Percentiles rank a stretch among this genome's conserved stretches.
Conservation (phyloP, 2,797 vertebrate species). For the Anguilla marmorata region DNA sequence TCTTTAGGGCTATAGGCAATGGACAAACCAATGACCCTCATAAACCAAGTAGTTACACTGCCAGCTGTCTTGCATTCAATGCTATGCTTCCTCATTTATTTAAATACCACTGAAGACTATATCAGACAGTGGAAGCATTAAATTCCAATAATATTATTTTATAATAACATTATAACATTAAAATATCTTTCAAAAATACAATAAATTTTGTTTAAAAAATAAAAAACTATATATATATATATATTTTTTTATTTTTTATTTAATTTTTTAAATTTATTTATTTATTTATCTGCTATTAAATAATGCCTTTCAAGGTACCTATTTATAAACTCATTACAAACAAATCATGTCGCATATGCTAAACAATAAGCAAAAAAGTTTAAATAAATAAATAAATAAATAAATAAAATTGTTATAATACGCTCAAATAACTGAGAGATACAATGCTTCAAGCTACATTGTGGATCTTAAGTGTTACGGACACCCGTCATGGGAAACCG, state of each 20-base stretch:
- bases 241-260: too few species aligned
- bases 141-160: neutral
- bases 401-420: neutral
- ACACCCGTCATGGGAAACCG: neutral
- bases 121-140: neutral
- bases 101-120: neutral
- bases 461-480: constrained; percentile 5
- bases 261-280: neutral
- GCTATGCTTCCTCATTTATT: neutral
- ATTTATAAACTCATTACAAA: neutral
- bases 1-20: neutral
- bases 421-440: neutral
- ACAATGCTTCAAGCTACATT: neutral
- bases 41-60: neutral
- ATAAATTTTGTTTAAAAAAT: neutral
- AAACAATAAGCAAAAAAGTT: neutral
- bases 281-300: neutral
- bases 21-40: neutral
- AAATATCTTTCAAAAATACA: too few species aligned
- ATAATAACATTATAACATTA: neutral
- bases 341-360: neutral
- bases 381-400: neutral
- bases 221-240: neutral
- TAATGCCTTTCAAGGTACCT: neutral
- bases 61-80: neutral